Percentiles rank a stretch among this genome's conserved stretches.
Conservation (phyloP, 2,888 invertebrate species). For the Drosophila pseudotalamancana region DNA sequence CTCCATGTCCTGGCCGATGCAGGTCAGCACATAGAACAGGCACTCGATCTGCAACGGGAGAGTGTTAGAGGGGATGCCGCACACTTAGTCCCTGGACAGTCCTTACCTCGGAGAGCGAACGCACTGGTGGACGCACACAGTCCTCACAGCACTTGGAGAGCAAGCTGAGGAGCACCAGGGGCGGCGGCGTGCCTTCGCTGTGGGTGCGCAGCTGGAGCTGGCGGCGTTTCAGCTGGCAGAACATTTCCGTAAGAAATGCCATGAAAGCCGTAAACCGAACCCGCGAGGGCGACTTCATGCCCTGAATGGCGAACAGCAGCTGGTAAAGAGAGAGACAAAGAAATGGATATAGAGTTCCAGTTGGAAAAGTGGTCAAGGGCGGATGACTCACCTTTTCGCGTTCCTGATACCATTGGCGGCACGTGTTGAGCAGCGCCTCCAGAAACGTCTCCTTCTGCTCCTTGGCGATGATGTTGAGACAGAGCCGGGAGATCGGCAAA, state of each 20-base stretch:
- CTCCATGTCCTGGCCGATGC: slow-evolving; percentile 94
- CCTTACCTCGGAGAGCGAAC: slow-evolving; percentile 91
- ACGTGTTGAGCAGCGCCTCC: slow-evolving; percentile 94
- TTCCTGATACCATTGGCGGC: slow-evolving; percentile 96
- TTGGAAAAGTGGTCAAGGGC: background rate
- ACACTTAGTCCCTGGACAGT: no score
- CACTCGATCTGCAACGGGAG: slow-evolving; percentile 89
- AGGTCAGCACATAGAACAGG: slow-evolving; percentile 94
- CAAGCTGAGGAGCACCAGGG: slow-evolving; percentile 91
- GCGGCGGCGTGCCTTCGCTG: slow-evolving; percentile 88
- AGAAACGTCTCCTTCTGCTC: slow-evolving; percentile 95
- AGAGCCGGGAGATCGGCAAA: slow-evolving; percentile 92
- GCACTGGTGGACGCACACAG: slow-evolving; percentile 92
- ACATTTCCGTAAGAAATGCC: slow-evolving; percentile 95
- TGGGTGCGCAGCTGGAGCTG: slow-evolving; percentile 86
- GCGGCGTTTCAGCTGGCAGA: slow-evolving; percentile 91
- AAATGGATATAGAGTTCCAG: background rate
- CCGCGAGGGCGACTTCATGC: slow-evolving; percentile 86
- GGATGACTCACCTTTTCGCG: slow-evolving; percentile 86
- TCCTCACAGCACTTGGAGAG: slow-evolving; percentile 95
- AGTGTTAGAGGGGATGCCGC: background rate
- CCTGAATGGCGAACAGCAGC: slow-evolving; percentile 83
- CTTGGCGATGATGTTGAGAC: slow-evolving; percentile 93
- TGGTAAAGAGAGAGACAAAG: slow-evolving; percentile 19
- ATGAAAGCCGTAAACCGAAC: slow-evolving; percentile 92